Percentiles rank a stretch among this genome's conserved stretches.
Evolutionary conservation across 2,797 vertebrate species (phyloP).

Genomic region (Meda fulgida): DNA sequence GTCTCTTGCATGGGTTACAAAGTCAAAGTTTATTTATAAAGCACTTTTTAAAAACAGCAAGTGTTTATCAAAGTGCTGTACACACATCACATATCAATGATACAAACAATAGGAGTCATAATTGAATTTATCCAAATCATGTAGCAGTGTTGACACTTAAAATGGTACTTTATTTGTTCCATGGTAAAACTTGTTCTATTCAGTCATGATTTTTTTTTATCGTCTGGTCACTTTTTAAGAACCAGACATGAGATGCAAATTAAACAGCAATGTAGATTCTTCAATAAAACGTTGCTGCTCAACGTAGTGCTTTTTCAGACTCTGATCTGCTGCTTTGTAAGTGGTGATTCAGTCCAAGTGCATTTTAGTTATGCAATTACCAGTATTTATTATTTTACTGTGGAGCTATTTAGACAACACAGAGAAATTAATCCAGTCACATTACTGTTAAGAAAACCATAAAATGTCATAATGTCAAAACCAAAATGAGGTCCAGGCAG

Average conservation of each 20-base stretch:
- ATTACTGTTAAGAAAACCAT: slow-evolving; percentile 48
- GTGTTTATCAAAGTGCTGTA: no score
- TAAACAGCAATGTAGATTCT: neutral
- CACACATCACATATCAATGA: no score
- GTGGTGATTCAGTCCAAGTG: neutral
- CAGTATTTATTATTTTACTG: neutral
- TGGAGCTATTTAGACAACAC: slow-evolving; percentile 15
- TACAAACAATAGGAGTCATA: slow-evolving; percentile 23
- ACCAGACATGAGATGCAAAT: neutral
- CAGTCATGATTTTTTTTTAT: neutral
- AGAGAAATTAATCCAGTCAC: slow-evolving; percentile 40
- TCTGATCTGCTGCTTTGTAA: slow-evolving; percentile 5
- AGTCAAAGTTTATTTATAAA: no score
- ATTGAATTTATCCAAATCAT: neutral
- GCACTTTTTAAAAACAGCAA: no score
- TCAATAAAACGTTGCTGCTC: neutral
- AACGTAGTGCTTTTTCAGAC: neutral
- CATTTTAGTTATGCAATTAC: slow-evolving; percentile 12
- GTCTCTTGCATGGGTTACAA: slow-evolving; percentile 66
- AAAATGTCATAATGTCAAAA: slow-evolving; percentile 27
- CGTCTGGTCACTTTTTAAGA: neutral
- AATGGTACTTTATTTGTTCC: neutral
- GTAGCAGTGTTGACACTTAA: slow-evolving; percentile 24
- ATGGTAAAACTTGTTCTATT: neutral
- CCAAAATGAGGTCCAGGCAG: slow-evolving; percentile 9